Evolutionary conservation across 2,113 vertebrate genomes (phyloP).

Genomic region (Capra hircus): DNA sequence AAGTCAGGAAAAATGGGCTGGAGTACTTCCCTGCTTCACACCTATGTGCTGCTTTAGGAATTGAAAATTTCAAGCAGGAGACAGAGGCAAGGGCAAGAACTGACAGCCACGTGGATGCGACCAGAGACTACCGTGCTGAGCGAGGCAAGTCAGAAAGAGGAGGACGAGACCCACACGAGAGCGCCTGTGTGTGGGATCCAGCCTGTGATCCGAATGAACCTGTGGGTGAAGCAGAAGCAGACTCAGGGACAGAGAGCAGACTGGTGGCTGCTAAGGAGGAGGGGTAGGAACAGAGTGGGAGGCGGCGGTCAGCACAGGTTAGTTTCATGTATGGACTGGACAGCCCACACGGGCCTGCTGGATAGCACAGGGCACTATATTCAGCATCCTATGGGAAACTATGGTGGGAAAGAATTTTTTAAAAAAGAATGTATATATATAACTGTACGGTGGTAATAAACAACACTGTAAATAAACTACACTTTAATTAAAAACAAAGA

Average conservation of each 20-base stretch:
- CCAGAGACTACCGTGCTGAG: accelerated
- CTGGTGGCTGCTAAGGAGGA: background rate
- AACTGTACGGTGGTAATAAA: background rate
- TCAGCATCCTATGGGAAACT: background rate
- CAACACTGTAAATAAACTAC: background rate
- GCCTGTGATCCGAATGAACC: background rate
- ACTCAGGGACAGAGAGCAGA: background rate
- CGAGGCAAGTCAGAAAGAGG: background rate
- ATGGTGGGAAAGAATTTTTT: background rate
- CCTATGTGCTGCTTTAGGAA: background rate
- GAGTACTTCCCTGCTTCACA: background rate
- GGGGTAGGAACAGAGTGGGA: too few relatives aligned
- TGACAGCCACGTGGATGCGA: background rate
- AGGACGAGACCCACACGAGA: accelerated
- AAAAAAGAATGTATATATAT: background rate
- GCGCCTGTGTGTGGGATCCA: background rate
- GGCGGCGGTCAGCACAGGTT: too few relatives aligned
- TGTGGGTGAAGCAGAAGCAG: background rate
- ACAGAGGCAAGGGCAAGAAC: background rate
- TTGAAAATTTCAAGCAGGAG: background rate
- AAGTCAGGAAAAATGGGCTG: background rate
- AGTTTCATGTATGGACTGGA: background rate
- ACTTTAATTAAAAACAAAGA: background rate
- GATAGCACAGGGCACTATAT: background rate
- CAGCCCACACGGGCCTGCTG: background rate